Evolutionary conservation across 2,888 invertebrate species (phyloP), one percentile per base, ranked within the genome.

Genomic region (Cerceris rybyensis): DNA sequence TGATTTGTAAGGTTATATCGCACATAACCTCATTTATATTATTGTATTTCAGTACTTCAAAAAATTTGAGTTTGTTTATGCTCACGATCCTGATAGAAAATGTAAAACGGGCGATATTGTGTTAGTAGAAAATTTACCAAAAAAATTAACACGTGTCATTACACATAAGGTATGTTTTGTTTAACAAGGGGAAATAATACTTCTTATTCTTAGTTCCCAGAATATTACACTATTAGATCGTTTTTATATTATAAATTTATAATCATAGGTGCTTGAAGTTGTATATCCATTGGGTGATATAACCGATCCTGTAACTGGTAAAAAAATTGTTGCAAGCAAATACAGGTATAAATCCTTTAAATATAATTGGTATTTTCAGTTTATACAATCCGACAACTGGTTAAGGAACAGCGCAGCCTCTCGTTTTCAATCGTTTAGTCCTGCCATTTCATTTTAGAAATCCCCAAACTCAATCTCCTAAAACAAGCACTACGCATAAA

Each of bases 51-150:
- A 97, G 97, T 97, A 97, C 90, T 98, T 97, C 88, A 94, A 94
- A 82, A 95, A 96, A 91, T 94, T 95, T 82, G 95, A 96, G 81
- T 95, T 94, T 84, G 93, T 95, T 75, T 97, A 96, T 88, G 97
- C 97, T 52, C 94, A 96, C 89, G 98, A 98, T 93, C 97, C 97
- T 0, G 90, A 95, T 1, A 95, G 96, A 86, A 88, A 94, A 60
- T 97, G 97, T 89, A 97, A 97, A 93, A 94, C 95, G 9, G 98
- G 98, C 0, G 98, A 98, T 89, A 93, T 97, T 59, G 97, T 97
- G 6, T 93, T 98, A 13, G 95, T 98, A 82, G 94, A 96, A 91
- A 94, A 95, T 83, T 91, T 98, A 63, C 95, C 96, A 2, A 93
- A 95, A 73, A 96, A 95, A 91, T 88, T 97, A 79, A 96, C 97